Evolutionary conservation across 2,113 vertebrate species (phyloP), one percentile per base, ranked within the genome.

Genomic region (Ceyx margarethae): DNA sequence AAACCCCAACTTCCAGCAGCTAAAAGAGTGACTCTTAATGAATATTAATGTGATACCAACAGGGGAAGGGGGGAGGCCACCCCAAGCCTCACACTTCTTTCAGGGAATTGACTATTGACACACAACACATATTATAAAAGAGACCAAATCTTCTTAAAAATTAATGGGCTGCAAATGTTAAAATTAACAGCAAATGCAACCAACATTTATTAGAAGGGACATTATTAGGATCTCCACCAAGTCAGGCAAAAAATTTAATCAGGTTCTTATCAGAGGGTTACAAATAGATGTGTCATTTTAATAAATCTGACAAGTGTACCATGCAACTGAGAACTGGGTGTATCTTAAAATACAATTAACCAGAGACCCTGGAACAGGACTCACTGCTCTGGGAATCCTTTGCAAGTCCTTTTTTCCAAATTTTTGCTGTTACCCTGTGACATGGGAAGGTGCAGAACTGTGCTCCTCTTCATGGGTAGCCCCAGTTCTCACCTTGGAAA

Each of bases 171-270:
- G 43, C 11, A 85, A 84, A 91, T 42, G 43, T 50, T 81, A 54
- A 58, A 68, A 87, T 62, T 66, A 77, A 85, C 64, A 57, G 62
- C 33, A 71, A 86, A 81, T 46, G 48, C 37, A 74, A 40, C 45
- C 1, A 1, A 69, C 28, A 35, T 35, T 85, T 60, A 85, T 84
- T 85, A 81, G 83, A 78, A 85, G n/a, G 66, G 69, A 78, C 56
- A 46, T 77, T 65, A 64, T 2, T 45, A 69, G 82, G 56, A 75
- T 90, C 61, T 58, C 79, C 76, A 82, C 28, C 53, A 71, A 94
- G 67, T 50, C 72, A 92, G 57, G 84, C 80, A 91, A 92, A 90
- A 92, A 90, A 74, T 79, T 51, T 67, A 76, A 88, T 95, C 84
- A 91, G 80, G 53, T 82, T 92, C 72, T 82, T 85, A 75, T 58